Evolutionary conservation across 2,888 invertebrate species (phyloP).

Genomic region (Eristalis tenax): DNA sequence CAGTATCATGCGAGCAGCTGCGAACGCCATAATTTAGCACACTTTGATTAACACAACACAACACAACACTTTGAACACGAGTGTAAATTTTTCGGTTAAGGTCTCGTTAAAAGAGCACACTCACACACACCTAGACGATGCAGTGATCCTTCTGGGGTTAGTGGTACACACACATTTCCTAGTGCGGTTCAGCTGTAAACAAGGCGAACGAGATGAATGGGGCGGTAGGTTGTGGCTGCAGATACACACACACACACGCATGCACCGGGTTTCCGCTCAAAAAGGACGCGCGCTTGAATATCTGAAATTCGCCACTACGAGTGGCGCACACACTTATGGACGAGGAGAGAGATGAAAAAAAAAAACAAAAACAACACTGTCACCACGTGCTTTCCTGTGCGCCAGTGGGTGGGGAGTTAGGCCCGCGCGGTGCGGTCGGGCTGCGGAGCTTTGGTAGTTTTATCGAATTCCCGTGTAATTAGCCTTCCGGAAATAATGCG

Average conservation of each 20-base stretch:
- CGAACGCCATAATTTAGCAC: constrained; percentile 87
- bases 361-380: background rate
- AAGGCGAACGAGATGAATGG: background rate
- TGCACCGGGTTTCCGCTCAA: background rate
- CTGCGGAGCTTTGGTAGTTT: constrained; percentile 24
- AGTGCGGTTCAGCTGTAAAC: background rate
- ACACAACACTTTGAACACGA: background rate
- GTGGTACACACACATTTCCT: background rate
- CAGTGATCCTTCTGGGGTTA: background rate
- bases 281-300: background rate
- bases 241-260: background rate
- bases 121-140: background rate
- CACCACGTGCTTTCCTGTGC: background rate
- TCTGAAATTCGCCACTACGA: background rate
- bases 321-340: background rate
- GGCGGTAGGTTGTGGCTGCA: background rate
- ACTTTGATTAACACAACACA: background rate
- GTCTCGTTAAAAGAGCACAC: background rate
- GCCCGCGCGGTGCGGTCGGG: background rate
- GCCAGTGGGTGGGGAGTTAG: background rate
- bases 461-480: constrained; percentile 63
- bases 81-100: constrained; percentile 1
- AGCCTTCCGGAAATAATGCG: constrained; percentile 58
- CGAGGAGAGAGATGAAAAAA: background rate
- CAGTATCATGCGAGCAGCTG: constrained; percentile 91